Percentiles rank a stretch among this genome's conserved stretches.
Conservation (phyloP, 2,888 invertebrate species). For the Chalcis sispes region DNA sequence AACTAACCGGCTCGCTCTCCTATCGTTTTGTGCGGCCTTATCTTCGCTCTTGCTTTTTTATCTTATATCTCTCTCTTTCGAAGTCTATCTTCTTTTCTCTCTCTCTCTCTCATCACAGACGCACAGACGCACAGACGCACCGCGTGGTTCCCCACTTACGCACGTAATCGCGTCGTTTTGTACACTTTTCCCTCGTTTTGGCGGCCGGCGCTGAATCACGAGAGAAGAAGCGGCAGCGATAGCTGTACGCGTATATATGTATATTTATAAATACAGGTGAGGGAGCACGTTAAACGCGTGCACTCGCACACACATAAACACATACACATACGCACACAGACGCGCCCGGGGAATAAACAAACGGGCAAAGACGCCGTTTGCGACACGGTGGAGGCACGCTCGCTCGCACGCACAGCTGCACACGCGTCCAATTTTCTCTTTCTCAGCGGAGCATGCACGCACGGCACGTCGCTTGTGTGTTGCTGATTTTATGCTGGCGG, state of each 20-base stretch:
- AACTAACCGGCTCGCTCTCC: no score
- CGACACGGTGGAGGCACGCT: not conserved
- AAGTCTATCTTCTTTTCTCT: constrained; percentile 14
- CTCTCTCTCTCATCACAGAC: not conserved
- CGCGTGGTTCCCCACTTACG: not conserved
- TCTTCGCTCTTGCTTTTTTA: not conserved
- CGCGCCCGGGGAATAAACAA: not conserved
- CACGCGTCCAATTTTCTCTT: not conserved
- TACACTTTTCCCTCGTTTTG: no score
- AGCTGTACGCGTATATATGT: not conserved
- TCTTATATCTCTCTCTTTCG: not conserved
- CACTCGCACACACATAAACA: no score
- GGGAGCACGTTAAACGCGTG: no score
- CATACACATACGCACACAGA: no score
- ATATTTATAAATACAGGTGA: no score
- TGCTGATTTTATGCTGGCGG: no score
- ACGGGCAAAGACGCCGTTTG: not conserved
- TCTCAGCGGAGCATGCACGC: not conserved
- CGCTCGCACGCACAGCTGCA: not conserved
- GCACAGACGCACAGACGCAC: not conserved
- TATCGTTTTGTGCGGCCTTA: no score
- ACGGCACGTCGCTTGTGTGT: constrained; percentile 2
- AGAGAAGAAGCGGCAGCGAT: not conserved
- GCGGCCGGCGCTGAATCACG: not conserved
- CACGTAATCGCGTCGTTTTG: not conserved